Percentiles rank a stretch among this genome's conserved stretches.
phyloP scores from a whole-genome alignment of 1,140 invertebrate species.

The Drosophila cardini region DNA sequence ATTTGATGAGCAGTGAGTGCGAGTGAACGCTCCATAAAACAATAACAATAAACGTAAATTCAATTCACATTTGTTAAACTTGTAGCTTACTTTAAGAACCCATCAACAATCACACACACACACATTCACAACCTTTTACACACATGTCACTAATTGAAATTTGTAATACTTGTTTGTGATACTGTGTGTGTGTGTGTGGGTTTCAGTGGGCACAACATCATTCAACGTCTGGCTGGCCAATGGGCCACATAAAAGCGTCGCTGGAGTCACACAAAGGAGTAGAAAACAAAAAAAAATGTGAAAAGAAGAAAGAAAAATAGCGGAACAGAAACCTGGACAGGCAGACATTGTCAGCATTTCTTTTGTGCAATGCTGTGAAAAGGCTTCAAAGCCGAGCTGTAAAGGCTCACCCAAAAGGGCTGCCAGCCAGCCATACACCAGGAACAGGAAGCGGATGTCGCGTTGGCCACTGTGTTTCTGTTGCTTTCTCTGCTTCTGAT shows the following conservation, averaged over 20 bases:
- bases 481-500: slow-evolving; percentile 17
- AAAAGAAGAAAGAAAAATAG: slow-evolving; percentile 51
- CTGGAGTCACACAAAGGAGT: slow-evolving; percentile 33
- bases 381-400: slow-evolving; percentile 71
- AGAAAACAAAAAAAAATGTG: slow-evolving; percentile 3
- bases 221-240: slow-evolving; percentile 47
- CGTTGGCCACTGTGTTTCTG: slow-evolving; percentile 73
- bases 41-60: slow-evolving; percentile 46
- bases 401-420: slow-evolving; percentile 31
- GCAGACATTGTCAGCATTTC: slow-evolving; percentile 72
- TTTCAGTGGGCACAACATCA: slow-evolving; percentile 34
- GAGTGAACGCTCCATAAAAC: slow-evolving; percentile 4
- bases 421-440: slow-evolving; percentile 25
- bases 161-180: slow-evolving; percentile 57
- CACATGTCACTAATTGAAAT: slow-evolving; percentile 72
- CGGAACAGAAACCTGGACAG: slow-evolving; percentile 51
- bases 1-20: not conserved
- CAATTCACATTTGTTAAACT: slow-evolving; percentile 16
- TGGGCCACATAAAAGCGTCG: slow-evolving; percentile 53
- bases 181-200: slow-evolving; percentile 1
- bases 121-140: slow-evolving; percentile 5
- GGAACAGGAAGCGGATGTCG: slow-evolving; percentile 79
- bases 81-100: slow-evolving; percentile 31
- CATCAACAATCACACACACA: slow-evolving; percentile 16
- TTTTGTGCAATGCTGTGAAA: slow-evolving; percentile 74